These are phyloP conservation scores for Platycnemis pennipes DNA, from an alignment of 2,888 invertebrate species.

Conservation along the genomic window DNA sequence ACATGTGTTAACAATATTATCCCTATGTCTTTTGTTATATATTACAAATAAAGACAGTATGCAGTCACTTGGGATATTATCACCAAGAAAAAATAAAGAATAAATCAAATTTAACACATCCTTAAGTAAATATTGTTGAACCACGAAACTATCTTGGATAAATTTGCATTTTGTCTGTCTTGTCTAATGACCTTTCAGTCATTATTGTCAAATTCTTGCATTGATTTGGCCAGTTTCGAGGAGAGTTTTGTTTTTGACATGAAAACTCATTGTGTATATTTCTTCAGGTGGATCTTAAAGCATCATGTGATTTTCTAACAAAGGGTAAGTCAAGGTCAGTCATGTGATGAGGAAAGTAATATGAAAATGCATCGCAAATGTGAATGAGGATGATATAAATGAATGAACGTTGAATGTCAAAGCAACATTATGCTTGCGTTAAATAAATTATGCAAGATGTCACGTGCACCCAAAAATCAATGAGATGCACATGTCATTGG, in stretches of 20 bases:
- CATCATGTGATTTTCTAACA: background rate
- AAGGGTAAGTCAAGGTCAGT: background rate
- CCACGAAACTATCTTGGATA: background rate
- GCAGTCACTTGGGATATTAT: constrained; percentile 18
- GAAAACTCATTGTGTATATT: background rate
- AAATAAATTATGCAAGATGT: constrained; percentile 10
- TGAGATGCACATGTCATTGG: constrained; percentile 37
- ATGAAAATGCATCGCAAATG: constrained; percentile 16
- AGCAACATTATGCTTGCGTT: background rate
- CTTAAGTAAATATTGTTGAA: background rate
- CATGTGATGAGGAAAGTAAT: background rate
- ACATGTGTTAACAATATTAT: constrained; percentile 33
- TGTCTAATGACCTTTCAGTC: background rate
- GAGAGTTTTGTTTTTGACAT: background rate
- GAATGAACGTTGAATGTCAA: background rate
- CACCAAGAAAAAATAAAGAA: background rate
- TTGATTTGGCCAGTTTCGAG: background rate
- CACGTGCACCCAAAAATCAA: constrained; percentile 25
- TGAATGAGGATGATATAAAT: constrained; percentile 29
- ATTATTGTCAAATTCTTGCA: background rate
- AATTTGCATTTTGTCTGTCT: background rate
- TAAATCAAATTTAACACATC: background rate
- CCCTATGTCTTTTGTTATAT: constrained; percentile 23
- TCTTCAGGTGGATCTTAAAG: background rate
- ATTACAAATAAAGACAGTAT: constrained; percentile 49